Evolutionary conservation across 2,113 vertebrate genomes (phyloP).

Genomic region (Lutjanus erythropterus): DNA sequence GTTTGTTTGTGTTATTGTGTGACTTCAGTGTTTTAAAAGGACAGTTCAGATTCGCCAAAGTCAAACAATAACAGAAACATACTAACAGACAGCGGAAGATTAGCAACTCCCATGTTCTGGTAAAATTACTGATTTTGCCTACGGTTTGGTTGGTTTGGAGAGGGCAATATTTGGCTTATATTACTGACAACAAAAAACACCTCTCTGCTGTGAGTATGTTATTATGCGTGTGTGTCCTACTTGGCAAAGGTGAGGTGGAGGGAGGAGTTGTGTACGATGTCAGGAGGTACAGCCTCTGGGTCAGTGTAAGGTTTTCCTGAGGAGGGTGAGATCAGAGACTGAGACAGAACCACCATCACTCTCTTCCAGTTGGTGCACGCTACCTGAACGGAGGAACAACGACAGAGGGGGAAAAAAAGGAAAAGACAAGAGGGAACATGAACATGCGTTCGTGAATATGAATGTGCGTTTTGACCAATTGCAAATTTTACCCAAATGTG

Average conservation of each 20-base stretch:
- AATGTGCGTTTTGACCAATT: not conserved
- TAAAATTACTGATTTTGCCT: too few relatives aligned
- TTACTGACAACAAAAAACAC: too few relatives aligned
- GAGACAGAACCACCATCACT: constrained; percentile 93
- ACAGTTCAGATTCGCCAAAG: too few relatives aligned
- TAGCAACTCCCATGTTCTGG: too few relatives aligned
- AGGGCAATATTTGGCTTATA: too few relatives aligned
- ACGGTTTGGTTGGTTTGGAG: too few relatives aligned
- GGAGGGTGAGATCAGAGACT: constrained; percentile 86
- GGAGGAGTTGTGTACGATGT: constrained; percentile 91
- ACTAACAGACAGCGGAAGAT: too few relatives aligned
- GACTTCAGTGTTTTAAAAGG: too few relatives aligned
- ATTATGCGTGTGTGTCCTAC: constrained; percentile 73
- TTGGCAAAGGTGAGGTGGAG: constrained; percentile 89
- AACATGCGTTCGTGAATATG: not conserved
- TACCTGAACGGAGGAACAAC: constrained; percentile 80
- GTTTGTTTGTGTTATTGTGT: too few relatives aligned
- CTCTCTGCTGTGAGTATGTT: too few relatives aligned
- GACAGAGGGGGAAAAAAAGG: not conserved
- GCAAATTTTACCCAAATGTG: too few relatives aligned
- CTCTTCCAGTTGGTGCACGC: constrained; percentile 98
- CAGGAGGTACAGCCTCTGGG: constrained; percentile 87
- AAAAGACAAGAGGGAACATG: not conserved
- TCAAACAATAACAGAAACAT: too few relatives aligned
- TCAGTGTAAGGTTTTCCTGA: constrained; percentile 80